Conservation (phyloP, 2,113 vertebrate species). For the Podiceps cristatus region DNA sequence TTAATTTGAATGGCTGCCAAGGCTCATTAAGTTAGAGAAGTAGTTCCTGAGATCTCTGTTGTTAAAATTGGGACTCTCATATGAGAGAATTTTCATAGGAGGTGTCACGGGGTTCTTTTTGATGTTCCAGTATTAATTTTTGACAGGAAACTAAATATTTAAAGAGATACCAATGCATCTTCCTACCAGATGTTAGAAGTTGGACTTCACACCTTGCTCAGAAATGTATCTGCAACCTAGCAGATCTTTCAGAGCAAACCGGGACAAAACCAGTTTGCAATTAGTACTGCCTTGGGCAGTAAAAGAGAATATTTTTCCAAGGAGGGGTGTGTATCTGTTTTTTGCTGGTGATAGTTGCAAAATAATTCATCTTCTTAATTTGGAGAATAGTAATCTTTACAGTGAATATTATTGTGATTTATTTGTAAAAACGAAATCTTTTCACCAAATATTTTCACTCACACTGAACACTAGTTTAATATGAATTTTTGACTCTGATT, state of each 20-base stretch:
- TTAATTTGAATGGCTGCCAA: conserved; percentile 82
- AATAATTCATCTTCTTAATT: neutral
- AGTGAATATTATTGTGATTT: neutral
- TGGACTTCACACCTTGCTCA: neutral
- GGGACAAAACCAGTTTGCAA: neutral
- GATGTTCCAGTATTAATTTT: conserved; percentile 54
- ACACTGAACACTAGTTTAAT: neutral
- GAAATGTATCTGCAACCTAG: neutral
- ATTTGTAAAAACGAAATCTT: neutral
- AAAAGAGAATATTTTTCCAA: neutral
- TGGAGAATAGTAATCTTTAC: neutral
- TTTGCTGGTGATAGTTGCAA: neutral
- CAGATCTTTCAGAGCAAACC: neutral
- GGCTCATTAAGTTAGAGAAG: conserved; percentile 78
- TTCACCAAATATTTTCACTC: neutral
- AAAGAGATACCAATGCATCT: neutral
- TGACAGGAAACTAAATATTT: conserved; percentile 54
- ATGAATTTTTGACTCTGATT: neutral
- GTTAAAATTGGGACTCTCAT: conserved; percentile 65
- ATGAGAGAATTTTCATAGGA: conserved; percentile 42
- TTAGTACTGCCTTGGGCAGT: neutral
- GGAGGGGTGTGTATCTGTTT: neutral
- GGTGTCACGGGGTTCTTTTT: conserved; percentile 46
- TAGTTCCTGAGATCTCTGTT: conserved; percentile 78
- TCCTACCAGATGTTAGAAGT: neutral